Evolutionary conservation across 2,888 invertebrate species (phyloP), one percentile per base, ranked within the genome.

Genomic region (Pandemis cinnamomeana): DNA sequence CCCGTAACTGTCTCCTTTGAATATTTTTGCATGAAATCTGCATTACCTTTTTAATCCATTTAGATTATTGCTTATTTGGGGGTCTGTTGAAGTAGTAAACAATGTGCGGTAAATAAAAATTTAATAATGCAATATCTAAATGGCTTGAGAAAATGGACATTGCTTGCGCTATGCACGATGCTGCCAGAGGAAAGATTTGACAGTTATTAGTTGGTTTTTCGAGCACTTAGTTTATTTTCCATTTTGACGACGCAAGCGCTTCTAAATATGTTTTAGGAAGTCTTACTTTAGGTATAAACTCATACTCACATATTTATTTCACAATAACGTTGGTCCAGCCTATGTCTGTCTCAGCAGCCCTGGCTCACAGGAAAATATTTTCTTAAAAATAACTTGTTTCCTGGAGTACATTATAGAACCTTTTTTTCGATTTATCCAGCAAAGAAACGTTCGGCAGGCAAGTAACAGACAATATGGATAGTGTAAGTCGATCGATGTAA

Each of bases 1-100:
- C 86, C 85, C 86, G 83, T 81, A 84, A 83, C 84, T 83, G 81
- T 80, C 79, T 80, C 81, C 82, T 88, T 89, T 91, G 92, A 92
- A 93, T 93, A 93, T 91, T 91, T 93, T 93, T 90, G 87, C 92
- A 93, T 93, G 80, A 78, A 72, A 79, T 82, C 77, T 79, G 80
- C 67, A 75, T 78, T 76, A 77, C 74, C 74, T 75, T 58, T 80
- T 80, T 80, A 75, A 71, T 71, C 68, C 71, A 69, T 67, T 66
- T 76, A 68, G 75, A 75, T 75, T 73, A 71, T 75, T 75, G 67
- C 71, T 75, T 67, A 51, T 71, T 71, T 64, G 71, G 67, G 44
- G 42, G 60, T 66, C 66, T 69, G 58, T 63, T 20, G 20, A 20
- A 20, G 67, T 27, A 68, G 71, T 66, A 73, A 73, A 70, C 51